Evolutionary conservation across 64 coral and sea anemone genomes (phyloP).

Genomic region (Montipora capricornis): DNA sequence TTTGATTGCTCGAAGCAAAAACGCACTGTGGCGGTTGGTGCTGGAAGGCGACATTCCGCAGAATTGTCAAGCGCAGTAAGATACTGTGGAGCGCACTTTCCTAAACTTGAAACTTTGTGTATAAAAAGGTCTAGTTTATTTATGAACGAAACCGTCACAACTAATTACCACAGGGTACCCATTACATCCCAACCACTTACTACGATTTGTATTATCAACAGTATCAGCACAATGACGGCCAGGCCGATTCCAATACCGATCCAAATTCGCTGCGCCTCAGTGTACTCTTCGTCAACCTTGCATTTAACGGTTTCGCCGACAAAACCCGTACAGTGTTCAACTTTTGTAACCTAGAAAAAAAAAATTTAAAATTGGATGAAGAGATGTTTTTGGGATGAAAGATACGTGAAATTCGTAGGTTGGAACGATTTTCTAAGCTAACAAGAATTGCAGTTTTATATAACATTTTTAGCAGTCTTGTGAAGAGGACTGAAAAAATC

Average conservation of each 20-base stretch:
- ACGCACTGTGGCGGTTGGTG: no score
- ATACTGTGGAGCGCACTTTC: no score
- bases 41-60: no score
- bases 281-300: background rate
- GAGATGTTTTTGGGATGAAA: background rate
- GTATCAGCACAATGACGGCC: background rate
- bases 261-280: constrained; percentile 18
- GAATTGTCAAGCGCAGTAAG: no score
- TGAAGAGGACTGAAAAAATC: no score
- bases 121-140: no score
- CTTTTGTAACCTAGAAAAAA: constrained; percentile 39
- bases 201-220: background rate
- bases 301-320: background rate
- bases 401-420: no score
- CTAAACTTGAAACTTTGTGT: no score
- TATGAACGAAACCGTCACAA: background rate
- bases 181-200: background rate
- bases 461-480: no score
- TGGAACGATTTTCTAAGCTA: no score
- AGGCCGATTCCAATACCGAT: constrained; percentile 42
- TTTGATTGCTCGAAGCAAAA: no score
- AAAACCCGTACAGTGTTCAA: background rate
- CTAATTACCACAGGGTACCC: background rate
- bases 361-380: background rate
- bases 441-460: no score